Percentiles rank a stretch among this genome's conserved stretches.
Evolutionary conservation across 2,888 invertebrate species (phyloP).

Genomic region (Noctua janthe): DNA sequence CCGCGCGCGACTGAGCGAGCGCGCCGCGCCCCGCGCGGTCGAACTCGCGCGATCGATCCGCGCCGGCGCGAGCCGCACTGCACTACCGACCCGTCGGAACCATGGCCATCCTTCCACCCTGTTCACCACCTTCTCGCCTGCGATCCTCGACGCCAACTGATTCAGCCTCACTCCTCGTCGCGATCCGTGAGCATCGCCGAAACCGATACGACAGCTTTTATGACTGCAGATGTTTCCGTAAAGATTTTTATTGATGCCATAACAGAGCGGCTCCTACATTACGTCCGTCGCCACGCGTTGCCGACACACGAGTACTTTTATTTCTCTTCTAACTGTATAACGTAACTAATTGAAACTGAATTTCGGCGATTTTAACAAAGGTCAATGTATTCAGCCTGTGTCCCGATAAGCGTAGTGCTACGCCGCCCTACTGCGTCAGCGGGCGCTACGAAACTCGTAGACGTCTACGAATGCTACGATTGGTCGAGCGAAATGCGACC

Average conservation of each 20-base stretch:
- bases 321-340: conserved; percentile 53
- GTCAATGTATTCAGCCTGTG: conserved; percentile 78
- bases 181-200: conserved; percentile 59
- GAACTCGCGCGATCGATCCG: conserved; percentile 71
- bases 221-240: conserved; percentile 73
- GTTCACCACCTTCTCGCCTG: conserved; percentile 64
- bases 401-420: conserved; percentile 81
- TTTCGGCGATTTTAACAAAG: conserved; percentile 78
- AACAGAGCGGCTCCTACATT: conserved; percentile 63
- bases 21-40: conserved; percentile 72
- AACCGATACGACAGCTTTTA: conserved; percentile 69
- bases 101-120: conserved; percentile 71
- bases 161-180: conserved; percentile 59
- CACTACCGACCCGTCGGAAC: conserved; percentile 72
- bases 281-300: conserved; percentile 58
- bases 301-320: conserved; percentile 64
- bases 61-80: conserved; percentile 65
- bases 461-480: conserved; percentile 84
- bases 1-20: conserved; percentile 85
- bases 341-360: conserved; percentile 65
- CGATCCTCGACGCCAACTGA: conserved; percentile 64
- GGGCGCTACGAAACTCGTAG: conserved; percentile 86
- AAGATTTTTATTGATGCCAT: conserved; percentile 73
- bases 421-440: conserved; percentile 85
- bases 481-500: conserved; percentile 72